Conservation (phyloP, 2,113 vertebrate genomes). For the Pseudorectes ferrugineus region DNA sequence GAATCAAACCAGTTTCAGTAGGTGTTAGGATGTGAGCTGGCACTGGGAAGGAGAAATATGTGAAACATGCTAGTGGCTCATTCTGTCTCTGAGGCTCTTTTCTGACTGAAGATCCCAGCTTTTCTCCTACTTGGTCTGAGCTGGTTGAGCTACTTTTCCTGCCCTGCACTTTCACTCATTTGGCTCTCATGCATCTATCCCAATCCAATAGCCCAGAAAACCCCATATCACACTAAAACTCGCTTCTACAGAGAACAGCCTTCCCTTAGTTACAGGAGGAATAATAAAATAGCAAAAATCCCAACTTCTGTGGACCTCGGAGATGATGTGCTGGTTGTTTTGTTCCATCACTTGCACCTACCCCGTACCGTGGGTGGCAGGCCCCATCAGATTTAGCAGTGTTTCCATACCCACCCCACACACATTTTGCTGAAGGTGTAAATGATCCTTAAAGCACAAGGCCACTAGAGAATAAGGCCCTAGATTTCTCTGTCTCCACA, state of each 20-base stretch:
- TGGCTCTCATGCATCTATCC: background rate
- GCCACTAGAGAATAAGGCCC: slow-evolving; percentile 44
- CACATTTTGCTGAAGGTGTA: slow-evolving; percentile 40
- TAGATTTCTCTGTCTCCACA: slow-evolving; percentile 52
- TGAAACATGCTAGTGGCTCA: background rate
- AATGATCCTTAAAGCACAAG: slow-evolving; percentile 46
- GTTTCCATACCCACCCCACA: slow-evolving; percentile 21
- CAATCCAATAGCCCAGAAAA: background rate
- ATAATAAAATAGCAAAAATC: background rate
- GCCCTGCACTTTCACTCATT: background rate
- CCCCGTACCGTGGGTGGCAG: background rate
- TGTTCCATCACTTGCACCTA: slow-evolving; percentile 16
- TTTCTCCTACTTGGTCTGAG: background rate
- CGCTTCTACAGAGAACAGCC: rapidly evolving
- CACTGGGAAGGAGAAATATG: background rate
- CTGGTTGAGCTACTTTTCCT: background rate
- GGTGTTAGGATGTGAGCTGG: background rate
- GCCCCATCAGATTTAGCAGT: slow-evolving; percentile 51
- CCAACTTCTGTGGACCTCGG: background rate
- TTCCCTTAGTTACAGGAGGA: background rate
- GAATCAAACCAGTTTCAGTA: background rate
- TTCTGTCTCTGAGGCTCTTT: background rate
- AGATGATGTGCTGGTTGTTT: background rate
- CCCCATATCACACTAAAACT: background rate
- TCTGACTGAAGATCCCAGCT: background rate